phyloP scores from a whole-genome alignment of 2,797 vertebrate species.

The Tenualosa thibaudeaui region DNA sequence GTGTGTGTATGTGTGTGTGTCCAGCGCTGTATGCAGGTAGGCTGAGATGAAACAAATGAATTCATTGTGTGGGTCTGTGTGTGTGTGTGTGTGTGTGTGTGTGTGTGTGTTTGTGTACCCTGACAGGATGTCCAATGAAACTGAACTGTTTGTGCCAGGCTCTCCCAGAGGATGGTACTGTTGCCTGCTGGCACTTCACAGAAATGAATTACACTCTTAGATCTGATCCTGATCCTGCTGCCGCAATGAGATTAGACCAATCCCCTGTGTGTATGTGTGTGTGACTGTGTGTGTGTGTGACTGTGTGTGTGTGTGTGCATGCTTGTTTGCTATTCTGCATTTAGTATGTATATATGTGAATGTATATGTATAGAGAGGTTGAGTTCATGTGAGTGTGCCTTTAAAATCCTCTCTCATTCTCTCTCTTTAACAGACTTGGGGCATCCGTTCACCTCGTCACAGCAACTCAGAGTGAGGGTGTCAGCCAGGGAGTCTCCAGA shows the following conservation, averaged over 20 bases:
- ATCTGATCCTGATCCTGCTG: conserved; percentile 8
- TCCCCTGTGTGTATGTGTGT: neutral
- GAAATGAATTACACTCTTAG: conserved; percentile 20
- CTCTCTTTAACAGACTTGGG: neutral
- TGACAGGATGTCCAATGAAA: conserved; percentile 1
- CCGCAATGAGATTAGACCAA: neutral
- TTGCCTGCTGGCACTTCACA: conserved; percentile 14
- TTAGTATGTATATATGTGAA: neutral
- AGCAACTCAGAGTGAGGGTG: neutral
- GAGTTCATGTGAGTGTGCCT: neutral
- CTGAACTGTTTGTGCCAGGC: conserved; percentile 8
- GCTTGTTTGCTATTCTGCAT: neutral
- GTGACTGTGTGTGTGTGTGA: neutral
- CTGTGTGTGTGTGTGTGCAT: neutral
- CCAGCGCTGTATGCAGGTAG: neutral
- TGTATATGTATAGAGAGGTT: neutral
- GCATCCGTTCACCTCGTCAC: neutral
- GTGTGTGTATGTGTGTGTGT: conserved; percentile 17
- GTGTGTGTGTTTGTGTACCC: neutral
- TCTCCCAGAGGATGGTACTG: neutral
- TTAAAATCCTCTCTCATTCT: neutral
- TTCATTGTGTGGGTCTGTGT: neutral
- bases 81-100: neutral
- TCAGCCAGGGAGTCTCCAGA: neutral
- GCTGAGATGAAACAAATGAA: neutral